Evolutionary conservation across 2,888 invertebrate species (phyloP).

Genomic region (Protonemura montana): DNA sequence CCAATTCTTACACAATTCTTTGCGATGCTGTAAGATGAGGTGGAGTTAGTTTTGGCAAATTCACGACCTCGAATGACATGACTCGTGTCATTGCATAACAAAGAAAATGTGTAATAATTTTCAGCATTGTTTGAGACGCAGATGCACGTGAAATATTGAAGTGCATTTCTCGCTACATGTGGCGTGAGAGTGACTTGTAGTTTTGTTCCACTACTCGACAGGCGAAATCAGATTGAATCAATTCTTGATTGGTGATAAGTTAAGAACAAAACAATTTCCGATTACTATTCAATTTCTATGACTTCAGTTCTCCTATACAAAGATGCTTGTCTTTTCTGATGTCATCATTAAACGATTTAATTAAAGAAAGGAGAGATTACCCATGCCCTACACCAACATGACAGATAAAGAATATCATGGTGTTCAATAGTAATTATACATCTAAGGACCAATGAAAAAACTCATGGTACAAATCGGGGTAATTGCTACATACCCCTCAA

Average conservation of each 20-base stretch:
- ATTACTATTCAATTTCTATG: background rate
- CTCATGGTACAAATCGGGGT: too few species aligned
- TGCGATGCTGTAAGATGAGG: slow-evolving; percentile 4
- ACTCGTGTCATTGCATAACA: background rate
- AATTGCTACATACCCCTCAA: too few species aligned
- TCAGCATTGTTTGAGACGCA: background rate
- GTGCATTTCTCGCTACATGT: background rate
- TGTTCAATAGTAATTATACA: too few species aligned
- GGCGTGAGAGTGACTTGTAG: background rate
- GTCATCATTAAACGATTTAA: too few species aligned
- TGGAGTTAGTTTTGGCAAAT: background rate
- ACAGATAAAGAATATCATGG: too few species aligned
- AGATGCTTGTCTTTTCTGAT: too few species aligned
- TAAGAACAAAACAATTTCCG: background rate
- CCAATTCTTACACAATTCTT: background rate
- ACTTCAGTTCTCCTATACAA: background rate
- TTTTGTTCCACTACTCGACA: background rate
- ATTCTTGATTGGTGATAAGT: background rate
- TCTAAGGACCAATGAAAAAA: too few species aligned
- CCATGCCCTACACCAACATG: too few species aligned
- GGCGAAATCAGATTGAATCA: background rate
- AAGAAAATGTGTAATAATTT: background rate
- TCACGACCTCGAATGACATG: background rate
- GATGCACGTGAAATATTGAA: background rate
- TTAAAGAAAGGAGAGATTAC: too few species aligned